These are phyloP conservation scores for Hoplias malabaricus DNA, from an alignment of 2,113 vertebrate species.

Conservation along the genomic window DNA sequence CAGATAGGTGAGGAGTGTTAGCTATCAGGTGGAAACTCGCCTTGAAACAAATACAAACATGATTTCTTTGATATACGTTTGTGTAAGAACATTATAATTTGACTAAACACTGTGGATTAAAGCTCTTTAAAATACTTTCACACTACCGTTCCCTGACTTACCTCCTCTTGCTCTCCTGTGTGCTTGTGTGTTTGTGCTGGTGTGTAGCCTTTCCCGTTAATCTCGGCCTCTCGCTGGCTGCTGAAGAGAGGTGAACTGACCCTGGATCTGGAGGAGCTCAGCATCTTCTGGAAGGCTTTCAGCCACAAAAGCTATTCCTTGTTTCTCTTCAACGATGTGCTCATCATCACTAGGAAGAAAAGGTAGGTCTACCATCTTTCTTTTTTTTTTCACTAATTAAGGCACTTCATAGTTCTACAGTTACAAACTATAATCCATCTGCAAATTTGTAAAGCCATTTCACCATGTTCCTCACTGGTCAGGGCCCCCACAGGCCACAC, in stretches of 20 bases:
- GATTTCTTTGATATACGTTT: too few species aligned
- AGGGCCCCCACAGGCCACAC: too few species aligned
- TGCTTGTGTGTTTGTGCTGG: conserved; percentile 2
- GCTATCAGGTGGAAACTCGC: too few species aligned
- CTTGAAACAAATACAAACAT: too few species aligned
- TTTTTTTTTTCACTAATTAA: neutral
- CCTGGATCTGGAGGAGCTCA: conserved; percentile 75
- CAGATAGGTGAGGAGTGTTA: too few species aligned
- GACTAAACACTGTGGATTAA: too few species aligned
- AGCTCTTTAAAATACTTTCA: neutral
- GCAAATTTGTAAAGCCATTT: too few species aligned
- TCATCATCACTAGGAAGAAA: conserved; percentile 92
- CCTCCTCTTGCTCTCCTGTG: neutral
- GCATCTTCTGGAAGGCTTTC: conserved; percentile 84
- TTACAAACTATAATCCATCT: too few species aligned
- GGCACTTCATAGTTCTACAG: too few species aligned
- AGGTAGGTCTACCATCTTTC: conserved; percentile 69
- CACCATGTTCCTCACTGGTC: too few species aligned
- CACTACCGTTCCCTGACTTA: neutral
- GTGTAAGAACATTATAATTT: too few species aligned
- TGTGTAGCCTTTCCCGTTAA: conserved; percentile 81
- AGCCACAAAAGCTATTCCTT: conserved; percentile 81
- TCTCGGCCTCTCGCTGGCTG: conserved; percentile 89
- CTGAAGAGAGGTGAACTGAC: conserved; percentile 85
- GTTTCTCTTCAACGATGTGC: conserved; percentile 90